phyloP scores from a whole-genome alignment of 2,113 vertebrate genomes.

The Syrmaticus mikado region DNA sequence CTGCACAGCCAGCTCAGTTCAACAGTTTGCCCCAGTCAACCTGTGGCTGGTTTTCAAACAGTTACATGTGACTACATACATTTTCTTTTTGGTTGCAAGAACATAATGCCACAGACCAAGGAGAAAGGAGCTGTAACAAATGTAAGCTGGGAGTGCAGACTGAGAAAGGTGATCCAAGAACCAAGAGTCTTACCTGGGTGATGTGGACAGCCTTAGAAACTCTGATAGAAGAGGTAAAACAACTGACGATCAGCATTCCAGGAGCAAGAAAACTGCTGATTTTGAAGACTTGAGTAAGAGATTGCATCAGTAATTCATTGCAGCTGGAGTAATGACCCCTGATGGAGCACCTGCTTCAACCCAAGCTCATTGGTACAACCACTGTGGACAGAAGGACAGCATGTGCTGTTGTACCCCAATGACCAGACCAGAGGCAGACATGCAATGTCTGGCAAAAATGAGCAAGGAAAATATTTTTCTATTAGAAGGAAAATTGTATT shows the following conservation, averaged over 20 bases:
- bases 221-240: background rate
- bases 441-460: background rate
- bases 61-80: background rate
- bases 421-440: background rate
- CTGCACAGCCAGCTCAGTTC: background rate
- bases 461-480: background rate
- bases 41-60: background rate
- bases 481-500: background rate
- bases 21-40: background rate
- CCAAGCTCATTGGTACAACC: fast-evolving
- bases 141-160: background rate
- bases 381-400: background rate
- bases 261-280: background rate
- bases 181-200: background rate
- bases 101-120: background rate
- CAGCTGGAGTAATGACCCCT: too few relatives aligned
- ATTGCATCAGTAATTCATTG: background rate
- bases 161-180: background rate
- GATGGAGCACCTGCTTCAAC: background rate
- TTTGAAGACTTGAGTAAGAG: background rate
- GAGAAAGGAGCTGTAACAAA: background rate
- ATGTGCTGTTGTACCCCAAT: background rate
- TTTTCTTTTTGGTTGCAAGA: background rate
- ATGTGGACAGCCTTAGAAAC: background rate
- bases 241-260: background rate